Percentiles rank a stretch among this genome's conserved stretches.
These are phyloP conservation scores for Campylomormyrus tamandua DNA, from an alignment of 2,113 vertebrate genomes.

Conservation along the genomic window DNA sequence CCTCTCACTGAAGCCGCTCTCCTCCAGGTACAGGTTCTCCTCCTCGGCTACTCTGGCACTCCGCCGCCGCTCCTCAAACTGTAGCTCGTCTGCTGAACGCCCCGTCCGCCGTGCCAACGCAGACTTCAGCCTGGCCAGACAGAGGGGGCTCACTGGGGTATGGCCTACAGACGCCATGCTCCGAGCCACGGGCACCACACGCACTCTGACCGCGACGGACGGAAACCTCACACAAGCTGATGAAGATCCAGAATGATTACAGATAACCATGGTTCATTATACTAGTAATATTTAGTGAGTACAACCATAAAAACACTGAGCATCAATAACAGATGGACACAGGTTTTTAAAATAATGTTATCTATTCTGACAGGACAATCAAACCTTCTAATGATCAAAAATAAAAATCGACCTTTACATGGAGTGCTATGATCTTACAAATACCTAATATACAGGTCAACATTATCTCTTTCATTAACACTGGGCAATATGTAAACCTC, in stretches of 20 bases:
- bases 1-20: conserved; percentile 57
- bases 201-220: background rate
- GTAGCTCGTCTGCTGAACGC: conserved; percentile 69
- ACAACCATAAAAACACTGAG: background rate
- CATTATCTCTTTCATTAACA: background rate
- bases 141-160: background rate
- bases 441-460: background rate
- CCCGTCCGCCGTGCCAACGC: conserved; percentile 76
- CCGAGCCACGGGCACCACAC: background rate
- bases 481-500: background rate
- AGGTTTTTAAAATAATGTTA: background rate
- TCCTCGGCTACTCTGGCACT: conserved; percentile 78
- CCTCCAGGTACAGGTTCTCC: conserved; percentile 65
- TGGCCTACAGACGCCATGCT: background rate
- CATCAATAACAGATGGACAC: background rate
- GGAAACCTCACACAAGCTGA: background rate
- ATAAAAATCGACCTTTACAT: background rate
- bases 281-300: background rate
- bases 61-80: conserved; percentile 75
- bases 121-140: conserved; percentile 66
- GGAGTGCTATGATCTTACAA: background rate
- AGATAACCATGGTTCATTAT: background rate
- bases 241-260: background rate
- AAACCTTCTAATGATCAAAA: background rate
- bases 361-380: background rate